These are phyloP conservation scores for Drosophila grimshawi DNA, from an alignment of 1,140 invertebrate genomes.

Conservation along the genomic window DNA sequence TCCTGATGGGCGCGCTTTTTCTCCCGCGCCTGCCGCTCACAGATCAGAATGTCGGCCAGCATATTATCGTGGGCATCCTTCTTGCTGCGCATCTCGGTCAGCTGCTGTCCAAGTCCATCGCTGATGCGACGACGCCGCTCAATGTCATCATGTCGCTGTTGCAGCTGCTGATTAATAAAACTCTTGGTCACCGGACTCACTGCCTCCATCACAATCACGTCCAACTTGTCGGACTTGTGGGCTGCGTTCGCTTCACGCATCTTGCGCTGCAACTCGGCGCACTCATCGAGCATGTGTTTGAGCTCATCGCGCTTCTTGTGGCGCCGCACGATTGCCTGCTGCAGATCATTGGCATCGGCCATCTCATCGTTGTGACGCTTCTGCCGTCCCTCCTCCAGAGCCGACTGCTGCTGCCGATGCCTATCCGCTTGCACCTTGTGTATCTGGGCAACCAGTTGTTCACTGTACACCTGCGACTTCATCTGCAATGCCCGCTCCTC, in stretches of 20 bases:
- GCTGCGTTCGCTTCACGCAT: background rate
- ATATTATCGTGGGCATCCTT: slow-evolving; percentile 50
- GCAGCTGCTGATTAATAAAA: slow-evolving; percentile 4
- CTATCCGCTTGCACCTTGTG: slow-evolving; percentile 17
- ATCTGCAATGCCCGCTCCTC: slow-evolving; percentile 21
- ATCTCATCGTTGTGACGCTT: slow-evolving; percentile 35
- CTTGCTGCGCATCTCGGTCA: slow-evolving; percentile 41
- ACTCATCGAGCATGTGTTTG: slow-evolving; percentile 41
- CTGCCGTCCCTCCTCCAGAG: slow-evolving; percentile 37
- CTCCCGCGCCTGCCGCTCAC: slow-evolving; percentile 49
- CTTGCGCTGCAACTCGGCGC: slow-evolving; percentile 18
- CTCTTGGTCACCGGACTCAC: slow-evolving; percentile 37
- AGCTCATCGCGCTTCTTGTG: slow-evolving; percentile 32
- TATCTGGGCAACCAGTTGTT: slow-evolving; percentile 52
- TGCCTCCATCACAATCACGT: slow-evolving; percentile 55
- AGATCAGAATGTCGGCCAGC: slow-evolving; percentile 46
- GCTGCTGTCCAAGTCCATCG: slow-evolving; percentile 34
- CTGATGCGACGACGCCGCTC: slow-evolving; percentile 45
- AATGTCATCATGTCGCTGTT: slow-evolving; percentile 7
- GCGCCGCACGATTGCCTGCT: slow-evolving; percentile 3
- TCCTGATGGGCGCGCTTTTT: slow-evolving; percentile 25
- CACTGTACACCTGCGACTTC: slow-evolving; percentile 35
- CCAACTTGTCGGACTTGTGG: slow-evolving; percentile 10
- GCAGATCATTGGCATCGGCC: slow-evolving; percentile 15
- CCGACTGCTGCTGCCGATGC: background rate